Evolutionary conservation across 2,797 vertebrate species (phyloP), one percentile per base, ranked within the genome.

Genomic region (Semaprochilodus insignis): DNA sequence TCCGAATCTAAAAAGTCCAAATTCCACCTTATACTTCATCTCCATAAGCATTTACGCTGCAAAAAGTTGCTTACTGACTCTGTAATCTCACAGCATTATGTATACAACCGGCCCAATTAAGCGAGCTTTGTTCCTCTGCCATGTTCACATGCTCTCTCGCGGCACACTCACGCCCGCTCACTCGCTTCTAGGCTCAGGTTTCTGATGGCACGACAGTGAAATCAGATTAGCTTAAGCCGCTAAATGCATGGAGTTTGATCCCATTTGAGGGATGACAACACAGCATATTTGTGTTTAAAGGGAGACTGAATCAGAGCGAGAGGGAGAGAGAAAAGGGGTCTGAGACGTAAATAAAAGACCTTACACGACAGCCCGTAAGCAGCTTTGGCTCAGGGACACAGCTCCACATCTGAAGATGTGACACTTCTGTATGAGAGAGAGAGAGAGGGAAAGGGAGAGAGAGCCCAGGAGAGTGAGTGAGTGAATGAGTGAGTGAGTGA

Each of bases 171-270:
- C 40, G 5, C 40, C 31, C 34, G 11, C 70, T 92, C 5, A 25
- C 78, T 86, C 88, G 88, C 83, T 82, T 87, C 74, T 78, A 85
- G 78, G 84, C 88, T 92, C 88, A 87, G 84, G 85, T 91, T 91
- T 91, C 90, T 74, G 59, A 86, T 91, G 89, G 89, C 90, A 92
- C 90, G 87, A 86, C 88, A 88, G 89, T 91, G 90, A 90, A 94
- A 94, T 93, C 90, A 87, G 91, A 93, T 95, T 94, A 93, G 87
- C 88, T 88, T 91, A 91, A 94, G 90, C 91, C 89, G 88, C 92
- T 94, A 93, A 93, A 92, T 85, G 89, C 63, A 86, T 85, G 85
- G 86, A 85, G 86, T 92, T 91, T 93, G 91, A 94, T 94, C 93
- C 88, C 86, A 91, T 93, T 92, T 92, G 88, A 92, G 87, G 88